Evolutionary conservation across 2,888 invertebrate genomes (phyloP).

Genomic region (Thumatha senex): DNA sequence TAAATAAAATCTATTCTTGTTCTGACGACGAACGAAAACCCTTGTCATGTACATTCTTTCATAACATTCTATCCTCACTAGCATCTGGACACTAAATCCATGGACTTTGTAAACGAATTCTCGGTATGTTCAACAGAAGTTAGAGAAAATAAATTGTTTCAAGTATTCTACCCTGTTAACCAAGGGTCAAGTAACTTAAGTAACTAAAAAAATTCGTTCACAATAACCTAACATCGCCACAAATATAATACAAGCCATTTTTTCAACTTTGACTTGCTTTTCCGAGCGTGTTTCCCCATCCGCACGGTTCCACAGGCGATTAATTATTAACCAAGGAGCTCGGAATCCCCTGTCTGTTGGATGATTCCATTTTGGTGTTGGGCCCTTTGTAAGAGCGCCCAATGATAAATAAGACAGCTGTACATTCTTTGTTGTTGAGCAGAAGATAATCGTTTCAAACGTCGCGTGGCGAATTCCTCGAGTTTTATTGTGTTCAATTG

Average conservation of each 20-base stretch:
- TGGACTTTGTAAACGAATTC: too few species aligned
- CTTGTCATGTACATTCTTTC: too few species aligned
- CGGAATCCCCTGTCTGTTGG: slow-evolving; percentile 20
- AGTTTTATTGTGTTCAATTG: neutral
- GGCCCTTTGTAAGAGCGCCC: slow-evolving; percentile 1
- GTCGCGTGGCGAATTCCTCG: neutral
- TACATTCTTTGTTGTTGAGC: slow-evolving; percentile 1
- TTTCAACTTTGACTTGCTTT: slow-evolving; percentile 2
- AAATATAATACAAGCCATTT: slow-evolving; percentile 1
- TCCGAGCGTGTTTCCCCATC: slow-evolving; percentile 4
- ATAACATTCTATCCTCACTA: too few species aligned
- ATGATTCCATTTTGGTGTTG: slow-evolving; percentile 10
- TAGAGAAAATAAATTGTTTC: too few species aligned
- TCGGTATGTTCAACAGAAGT: too few species aligned
- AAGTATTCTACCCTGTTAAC: too few species aligned
- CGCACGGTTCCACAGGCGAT: slow-evolving; percentile 21
- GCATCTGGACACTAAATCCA: too few species aligned
- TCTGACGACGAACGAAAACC: too few species aligned
- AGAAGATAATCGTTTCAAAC: neutral
- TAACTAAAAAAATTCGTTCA: too few species aligned
- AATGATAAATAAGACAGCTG: slow-evolving; percentile 5
- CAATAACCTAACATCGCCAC: neutral
- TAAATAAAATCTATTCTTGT: too few species aligned
- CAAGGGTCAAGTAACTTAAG: too few species aligned
- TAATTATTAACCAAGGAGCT: slow-evolving; percentile 32